A percentile compares a stretch with the other conserved stretches of the same genome.
Conservation (phyloP, 2,888 invertebrate species). For the Philereme vetulata region DNA sequence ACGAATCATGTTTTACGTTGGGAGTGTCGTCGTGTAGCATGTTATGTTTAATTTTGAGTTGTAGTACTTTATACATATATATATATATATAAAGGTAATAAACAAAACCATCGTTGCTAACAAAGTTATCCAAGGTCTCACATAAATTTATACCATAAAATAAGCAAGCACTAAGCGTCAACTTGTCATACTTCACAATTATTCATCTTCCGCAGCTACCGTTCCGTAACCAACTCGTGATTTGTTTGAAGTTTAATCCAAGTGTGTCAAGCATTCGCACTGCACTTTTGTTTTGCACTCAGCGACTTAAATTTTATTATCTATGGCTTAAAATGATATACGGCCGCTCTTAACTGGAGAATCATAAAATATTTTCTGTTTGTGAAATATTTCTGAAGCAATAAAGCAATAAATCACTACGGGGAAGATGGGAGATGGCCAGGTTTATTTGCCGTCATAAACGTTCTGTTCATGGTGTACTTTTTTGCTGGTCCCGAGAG, state of each 20-base stretch:
- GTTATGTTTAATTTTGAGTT: too few species aligned
- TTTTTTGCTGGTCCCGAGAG: conserved; percentile 70
- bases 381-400: conserved; percentile 84
- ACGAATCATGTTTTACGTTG: too few species aligned
- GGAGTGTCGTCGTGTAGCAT: too few species aligned
- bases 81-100: too few species aligned
- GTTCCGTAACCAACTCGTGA: conserved; percentile 24
- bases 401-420: conserved; percentile 84
- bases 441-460: conserved; percentile 83
- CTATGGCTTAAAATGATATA: conserved; percentile 84
- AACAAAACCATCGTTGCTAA: background rate
- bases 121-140: conserved; percentile 21
- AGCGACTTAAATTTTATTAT: conserved; percentile 83
- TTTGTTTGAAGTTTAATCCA: conserved; percentile 40
- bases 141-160: conserved; percentile 20
- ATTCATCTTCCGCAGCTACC: conserved; percentile 26
- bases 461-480: conserved; percentile 79
- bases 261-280: conserved; percentile 39
- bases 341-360: conserved; percentile 80
- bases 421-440: conserved; percentile 80
- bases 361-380: conserved; percentile 84
- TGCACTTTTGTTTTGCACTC: conserved; percentile 72
- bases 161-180: conserved; percentile 20
- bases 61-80: too few species aligned
- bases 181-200: conserved; percentile 25